Evolutionary conservation across 1,140 invertebrate genomes (phyloP).

Genomic region (Sycobia sp.): DNA sequence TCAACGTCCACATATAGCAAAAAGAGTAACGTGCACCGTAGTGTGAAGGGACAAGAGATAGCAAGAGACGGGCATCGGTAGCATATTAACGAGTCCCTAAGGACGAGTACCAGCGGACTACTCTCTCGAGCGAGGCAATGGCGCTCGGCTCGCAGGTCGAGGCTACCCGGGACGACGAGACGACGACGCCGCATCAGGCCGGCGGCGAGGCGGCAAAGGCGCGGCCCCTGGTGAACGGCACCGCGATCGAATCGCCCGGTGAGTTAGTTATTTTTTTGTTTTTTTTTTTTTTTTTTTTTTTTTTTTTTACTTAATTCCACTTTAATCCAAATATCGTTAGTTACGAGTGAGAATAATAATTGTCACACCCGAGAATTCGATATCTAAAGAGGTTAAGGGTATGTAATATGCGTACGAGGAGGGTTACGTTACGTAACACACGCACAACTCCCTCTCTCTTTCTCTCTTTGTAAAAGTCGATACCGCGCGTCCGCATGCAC

Average conservation of each 20-base stretch:
- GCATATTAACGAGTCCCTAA: background rate
- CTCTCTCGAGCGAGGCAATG: conserved; percentile 49
- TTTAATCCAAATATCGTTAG: too few relatives aligned
- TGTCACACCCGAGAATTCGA: too few relatives aligned
- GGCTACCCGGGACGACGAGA: conserved; percentile 48
- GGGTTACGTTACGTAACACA: conserved; percentile 24
- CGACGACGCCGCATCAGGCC: too few relatives aligned
- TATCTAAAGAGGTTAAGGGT: too few relatives aligned
- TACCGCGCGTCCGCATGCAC: conserved; percentile 27
- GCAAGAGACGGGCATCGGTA: too few relatives aligned
- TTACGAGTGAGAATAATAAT: too few relatives aligned
- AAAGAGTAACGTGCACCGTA: conserved; percentile 1
- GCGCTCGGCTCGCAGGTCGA: conserved; percentile 58
- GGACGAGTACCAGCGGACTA: background rate
- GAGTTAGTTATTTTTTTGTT: too few relatives aligned
- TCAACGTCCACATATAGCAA: too few relatives aligned
- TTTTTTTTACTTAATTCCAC: too few relatives aligned
- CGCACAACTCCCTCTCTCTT: too few relatives aligned
- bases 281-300: too few relatives aligned
- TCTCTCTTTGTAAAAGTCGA: conserved; percentile 29
- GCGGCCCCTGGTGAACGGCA: conserved; percentile 50
- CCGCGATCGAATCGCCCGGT: background rate
- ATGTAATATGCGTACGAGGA: too few relatives aligned
- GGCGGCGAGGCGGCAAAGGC: background rate
- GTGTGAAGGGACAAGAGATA: background rate